Base-by-base conservation (phyloP, 2,113 vertebrate species). In the Poecilia latipinna region DNA sequence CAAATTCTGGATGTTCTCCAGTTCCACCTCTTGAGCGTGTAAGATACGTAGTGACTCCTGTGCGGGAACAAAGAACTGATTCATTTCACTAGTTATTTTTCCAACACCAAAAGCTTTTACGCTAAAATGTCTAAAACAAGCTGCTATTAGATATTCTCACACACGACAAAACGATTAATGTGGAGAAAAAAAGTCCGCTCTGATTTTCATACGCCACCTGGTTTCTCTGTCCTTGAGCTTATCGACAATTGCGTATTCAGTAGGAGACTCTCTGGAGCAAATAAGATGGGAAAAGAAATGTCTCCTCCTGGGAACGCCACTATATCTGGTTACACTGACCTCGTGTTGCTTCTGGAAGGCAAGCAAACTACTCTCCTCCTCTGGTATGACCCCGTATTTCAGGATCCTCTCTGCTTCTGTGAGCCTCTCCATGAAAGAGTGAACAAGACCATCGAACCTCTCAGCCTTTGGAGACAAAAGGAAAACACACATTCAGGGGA, bases 381-480 rank as follows among this genome's bases (percentile, higher is more conserved):
- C 95, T 0, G 95, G 96, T 61, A 95, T 90, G 2, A 84, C 64
- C 0, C 95, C 93, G 0, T 90, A 95, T 86, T 94, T 95, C 63
- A 96, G 86, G 0, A 90, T 85, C 61, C 94, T 94, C 93, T 97
- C 96, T 0, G 93, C 90, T 70, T 95, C 94, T 0, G 89, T 80
- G 24, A 97, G 94, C 39, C 71, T 91, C 22, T 94, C 94, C 94
- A 97, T 94, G 88, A 97, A 96, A 0, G 93, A 77, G 39, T 93
- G 95, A 60, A 96, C 94, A 54, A 95, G 89, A 17, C 44, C 29
- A 67, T 97, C 95, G 51, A 97, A 97, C 90, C 94, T 95, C 79
- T 95, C 95, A 0, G 96, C 96, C 96, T 97, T 31, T 26, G 0
- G 33, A 67, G 12, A 29, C 71, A 8, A 31, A 61, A 57, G 29